These are phyloP conservation scores for Lysiphlebus fabarum DNA, from an alignment of 1,140 invertebrate genomes.

Conservation along the genomic window DNA sequence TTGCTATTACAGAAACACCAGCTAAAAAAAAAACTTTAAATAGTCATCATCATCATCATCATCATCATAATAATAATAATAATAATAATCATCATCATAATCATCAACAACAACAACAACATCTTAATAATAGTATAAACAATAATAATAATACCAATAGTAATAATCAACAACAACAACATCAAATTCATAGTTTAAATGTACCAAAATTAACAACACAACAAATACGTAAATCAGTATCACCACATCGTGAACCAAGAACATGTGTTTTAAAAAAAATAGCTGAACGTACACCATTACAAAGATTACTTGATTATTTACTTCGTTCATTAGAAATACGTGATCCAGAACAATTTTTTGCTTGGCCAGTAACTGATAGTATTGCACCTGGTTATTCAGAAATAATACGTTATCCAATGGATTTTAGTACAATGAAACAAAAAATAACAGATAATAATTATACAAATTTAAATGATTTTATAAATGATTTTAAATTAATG, in stretches of 20 bases:
- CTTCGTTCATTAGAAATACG: constrained; percentile 82
- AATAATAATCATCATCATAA: no score
- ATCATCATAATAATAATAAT: no score
- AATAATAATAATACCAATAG: constrained; percentile 36
- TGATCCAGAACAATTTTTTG: constrained; percentile 94
- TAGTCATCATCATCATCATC: constrained; percentile 19
- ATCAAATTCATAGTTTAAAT: constrained; percentile 21
- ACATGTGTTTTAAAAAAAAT: constrained; percentile 69
- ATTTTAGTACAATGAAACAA: constrained; percentile 92
- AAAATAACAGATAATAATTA: constrained; percentile 93
- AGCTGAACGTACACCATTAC: constrained; percentile 74
- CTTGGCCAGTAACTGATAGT: constrained; percentile 94
- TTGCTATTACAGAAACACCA: constrained; percentile 42
- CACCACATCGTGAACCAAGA: constrained; percentile 62
- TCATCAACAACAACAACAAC: no score
- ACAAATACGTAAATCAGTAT: constrained; percentile 36
- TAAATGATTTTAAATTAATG: constrained; percentile 91
- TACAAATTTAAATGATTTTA: constrained; percentile 66
- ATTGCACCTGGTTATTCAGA: constrained; percentile 94
- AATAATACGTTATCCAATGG: constrained; percentile 93
- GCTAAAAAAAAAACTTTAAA: constrained; percentile 50
- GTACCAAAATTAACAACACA: constrained; percentile 1
- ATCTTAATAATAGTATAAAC: no score
- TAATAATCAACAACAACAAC: constrained; percentile 30
- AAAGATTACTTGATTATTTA: constrained; percentile 81